phyloP scores from a whole-genome alignment of 1,140 invertebrate species.

The Drosophila nebulosa region DNA sequence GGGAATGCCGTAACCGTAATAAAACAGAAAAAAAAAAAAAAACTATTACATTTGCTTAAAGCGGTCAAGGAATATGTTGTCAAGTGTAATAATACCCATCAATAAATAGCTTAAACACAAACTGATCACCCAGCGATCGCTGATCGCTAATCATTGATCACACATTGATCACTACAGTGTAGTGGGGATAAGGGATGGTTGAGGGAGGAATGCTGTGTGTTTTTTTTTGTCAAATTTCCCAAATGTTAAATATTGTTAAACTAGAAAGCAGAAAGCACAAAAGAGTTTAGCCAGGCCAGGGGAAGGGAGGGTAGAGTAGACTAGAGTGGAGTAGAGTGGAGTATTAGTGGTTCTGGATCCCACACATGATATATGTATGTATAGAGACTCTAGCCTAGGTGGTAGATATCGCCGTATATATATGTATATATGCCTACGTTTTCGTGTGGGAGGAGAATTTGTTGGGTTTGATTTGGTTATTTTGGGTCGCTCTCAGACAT shows the following conservation, averaged over 20 bases:
- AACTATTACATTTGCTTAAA: not conserved
- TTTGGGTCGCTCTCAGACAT: slow-evolving; percentile 58
- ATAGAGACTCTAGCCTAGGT: too few species aligned
- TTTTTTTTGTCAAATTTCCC: not conserved
- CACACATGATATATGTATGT: too few species aligned
- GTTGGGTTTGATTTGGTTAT: not conserved
- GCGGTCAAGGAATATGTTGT: too few species aligned
- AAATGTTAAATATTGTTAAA: not conserved
- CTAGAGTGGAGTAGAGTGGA: too few species aligned
- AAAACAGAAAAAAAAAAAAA: not conserved
- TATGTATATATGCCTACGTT: slow-evolving; percentile 56
- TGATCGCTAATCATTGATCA: too few species aligned
- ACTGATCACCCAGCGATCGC: too few species aligned
- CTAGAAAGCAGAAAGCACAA: not conserved
- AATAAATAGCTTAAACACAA: too few species aligned
- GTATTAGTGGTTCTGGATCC: too few species aligned
- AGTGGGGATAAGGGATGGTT: too few species aligned
- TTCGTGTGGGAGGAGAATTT: slow-evolving; percentile 10
- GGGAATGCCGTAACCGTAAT: not conserved
- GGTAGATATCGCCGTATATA: slow-evolving; percentile 17
- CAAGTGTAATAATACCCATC: too few species aligned
- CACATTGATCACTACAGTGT: too few species aligned
- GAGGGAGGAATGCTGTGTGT: too few species aligned
- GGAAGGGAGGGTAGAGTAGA: not conserved
- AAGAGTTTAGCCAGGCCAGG: not conserved